A percentile compares a stretch with the other conserved stretches of the same genome.
phyloP scores from a whole-genome alignment of 2,113 vertebrate species.

The Nettapus auritus region DNA sequence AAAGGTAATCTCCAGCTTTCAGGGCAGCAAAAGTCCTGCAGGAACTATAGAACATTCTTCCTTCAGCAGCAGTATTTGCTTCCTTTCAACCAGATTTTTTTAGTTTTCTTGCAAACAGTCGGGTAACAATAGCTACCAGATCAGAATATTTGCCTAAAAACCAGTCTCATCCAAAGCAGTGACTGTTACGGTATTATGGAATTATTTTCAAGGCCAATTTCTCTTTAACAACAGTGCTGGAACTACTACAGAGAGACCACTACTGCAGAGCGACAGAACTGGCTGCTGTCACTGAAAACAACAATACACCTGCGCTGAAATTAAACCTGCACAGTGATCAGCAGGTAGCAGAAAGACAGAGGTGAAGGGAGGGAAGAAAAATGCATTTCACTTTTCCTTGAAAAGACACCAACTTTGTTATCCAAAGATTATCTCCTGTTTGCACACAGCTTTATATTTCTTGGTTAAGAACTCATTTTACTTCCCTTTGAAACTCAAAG shows the following conservation, averaged over 20 bases:
- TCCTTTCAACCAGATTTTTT: neutral
- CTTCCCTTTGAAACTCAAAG: neutral
- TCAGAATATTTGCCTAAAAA: neutral
- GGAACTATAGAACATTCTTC: neutral
- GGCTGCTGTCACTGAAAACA: neutral
- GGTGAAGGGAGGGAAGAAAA: neutral
- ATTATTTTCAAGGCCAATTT: neutral
- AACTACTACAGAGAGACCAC: neutral
- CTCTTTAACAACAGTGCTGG: neutral
- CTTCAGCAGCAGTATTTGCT: neutral
- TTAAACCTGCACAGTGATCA: neutral
- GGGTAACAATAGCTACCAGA: neutral
- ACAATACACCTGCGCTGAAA: neutral
- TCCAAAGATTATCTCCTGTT: neutral
- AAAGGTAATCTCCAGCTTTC: conserved; percentile 35
- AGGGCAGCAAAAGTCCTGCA: neutral
- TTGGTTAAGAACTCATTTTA: neutral
- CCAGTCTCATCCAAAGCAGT: neutral
- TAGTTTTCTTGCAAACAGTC: neutral
- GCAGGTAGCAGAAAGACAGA: neutral
- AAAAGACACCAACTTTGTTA: neutral
- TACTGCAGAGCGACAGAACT: neutral
- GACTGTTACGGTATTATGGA: neutral
- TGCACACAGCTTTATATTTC: neutral
- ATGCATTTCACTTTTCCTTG: neutral